phyloP scores from a whole-genome alignment of 2,113 vertebrate genomes.

The Cromileptes altivelis region DNA sequence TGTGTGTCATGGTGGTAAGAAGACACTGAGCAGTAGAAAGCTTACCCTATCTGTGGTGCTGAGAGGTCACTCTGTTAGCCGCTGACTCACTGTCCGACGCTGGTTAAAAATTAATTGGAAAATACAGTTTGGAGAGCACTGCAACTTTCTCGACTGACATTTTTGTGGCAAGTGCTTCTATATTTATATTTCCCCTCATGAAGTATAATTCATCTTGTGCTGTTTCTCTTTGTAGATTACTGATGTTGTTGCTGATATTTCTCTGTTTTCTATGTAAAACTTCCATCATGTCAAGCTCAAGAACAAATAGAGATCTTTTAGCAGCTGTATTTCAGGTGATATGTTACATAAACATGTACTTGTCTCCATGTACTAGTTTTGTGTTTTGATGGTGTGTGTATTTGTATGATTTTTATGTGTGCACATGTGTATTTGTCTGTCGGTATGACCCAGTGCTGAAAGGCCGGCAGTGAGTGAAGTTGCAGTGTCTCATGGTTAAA shows the following conservation, averaged over 20 bases:
- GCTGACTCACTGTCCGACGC: constrained; percentile 62
- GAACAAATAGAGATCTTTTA: neutral
- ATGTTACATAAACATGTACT: neutral
- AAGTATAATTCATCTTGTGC: neutral
- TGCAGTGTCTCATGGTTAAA: constrained; percentile 76
- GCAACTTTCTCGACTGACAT: constrained; percentile 5
- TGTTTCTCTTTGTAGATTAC: neutral
- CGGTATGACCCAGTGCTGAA: constrained; percentile 28
- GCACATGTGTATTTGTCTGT: constrained; percentile 5
- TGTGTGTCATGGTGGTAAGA: constrained; percentile 60
- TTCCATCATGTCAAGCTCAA: neutral
- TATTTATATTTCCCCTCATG: neutral
- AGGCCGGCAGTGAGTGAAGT: constrained; percentile 63
- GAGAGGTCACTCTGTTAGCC: constrained; percentile 45
- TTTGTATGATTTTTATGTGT: neutral
- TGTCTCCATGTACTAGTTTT: neutral
- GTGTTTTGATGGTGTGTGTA: neutral
- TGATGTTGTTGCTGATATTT: neutral
- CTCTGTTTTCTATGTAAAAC: neutral
- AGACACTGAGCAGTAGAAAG: constrained; percentile 56
- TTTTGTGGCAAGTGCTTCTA: neutral
- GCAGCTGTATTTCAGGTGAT: neutral
- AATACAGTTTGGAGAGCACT: constrained; percentile 33
- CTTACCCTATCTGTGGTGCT: constrained; percentile 24
- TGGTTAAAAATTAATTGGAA: constrained; percentile 64